Evolutionary conservation across 2,888 invertebrate genomes (phyloP).

Genomic region (Syrphus vitripennis): DNA sequence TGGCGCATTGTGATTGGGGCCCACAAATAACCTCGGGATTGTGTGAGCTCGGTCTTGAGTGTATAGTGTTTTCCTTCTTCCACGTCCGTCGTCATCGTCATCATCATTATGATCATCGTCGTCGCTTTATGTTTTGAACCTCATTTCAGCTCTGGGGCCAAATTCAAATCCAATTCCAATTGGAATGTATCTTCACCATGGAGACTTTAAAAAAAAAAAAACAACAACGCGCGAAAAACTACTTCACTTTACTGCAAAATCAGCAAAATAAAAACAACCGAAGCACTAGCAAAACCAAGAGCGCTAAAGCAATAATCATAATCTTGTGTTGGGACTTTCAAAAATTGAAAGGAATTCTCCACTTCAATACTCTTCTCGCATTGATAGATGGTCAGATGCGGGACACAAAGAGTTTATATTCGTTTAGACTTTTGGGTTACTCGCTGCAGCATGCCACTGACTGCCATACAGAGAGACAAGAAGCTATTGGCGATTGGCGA

Average conservation of each 20-base stretch:
- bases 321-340: slow-evolving; percentile 59
- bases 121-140: not conserved
- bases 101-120: not conserved
- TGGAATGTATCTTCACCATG: slow-evolving; percentile 58
- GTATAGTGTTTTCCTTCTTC: not conserved
- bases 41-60: not conserved
- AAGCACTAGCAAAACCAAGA: not conserved
- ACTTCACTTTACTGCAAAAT: slow-evolving; percentile 7
- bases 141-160: slow-evolving; percentile 40
- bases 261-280: not conserved
- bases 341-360: slow-evolving; percentile 67
- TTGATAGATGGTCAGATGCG: slow-evolving; percentile 36
- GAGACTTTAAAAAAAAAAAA: not conserved
- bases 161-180: slow-evolving; percentile 71
- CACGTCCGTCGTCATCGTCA: not conserved
- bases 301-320: slow-evolving; percentile 58
- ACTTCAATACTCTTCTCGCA: not conserved
- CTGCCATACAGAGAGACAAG: slow-evolving; percentile 13
- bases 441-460: not conserved
- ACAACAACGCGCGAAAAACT: slow-evolving; percentile 26
- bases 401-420: slow-evolving; percentile 22
- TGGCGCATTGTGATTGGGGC: slow-evolving; percentile 71
- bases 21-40: slow-evolving; percentile 65
- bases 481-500: slow-evolving; percentile 33
- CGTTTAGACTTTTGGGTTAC: not conserved